Conservation (phyloP, 2,888 invertebrate species). For the Dicyrtoma fusca region DNA sequence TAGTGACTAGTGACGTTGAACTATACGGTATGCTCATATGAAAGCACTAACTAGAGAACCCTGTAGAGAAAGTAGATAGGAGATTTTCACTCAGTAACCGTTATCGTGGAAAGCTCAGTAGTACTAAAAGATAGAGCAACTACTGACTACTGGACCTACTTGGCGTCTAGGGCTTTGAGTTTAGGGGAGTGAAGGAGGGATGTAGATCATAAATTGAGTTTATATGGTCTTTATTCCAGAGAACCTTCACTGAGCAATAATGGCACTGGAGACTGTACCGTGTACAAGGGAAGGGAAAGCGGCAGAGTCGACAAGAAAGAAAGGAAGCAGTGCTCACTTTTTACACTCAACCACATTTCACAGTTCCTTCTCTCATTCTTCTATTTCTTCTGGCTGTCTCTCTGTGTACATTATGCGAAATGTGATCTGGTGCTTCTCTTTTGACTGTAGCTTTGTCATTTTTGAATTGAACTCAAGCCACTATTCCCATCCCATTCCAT, state of each 20-base stretch:
- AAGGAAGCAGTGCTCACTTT: not conserved
- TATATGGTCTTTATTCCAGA: constrained; percentile 33
- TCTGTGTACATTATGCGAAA: too few relatives aligned
- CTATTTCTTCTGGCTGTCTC: not conserved
- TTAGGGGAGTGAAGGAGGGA: constrained; percentile 23
- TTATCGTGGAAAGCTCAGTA: not conserved
- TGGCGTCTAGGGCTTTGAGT: too few relatives aligned
- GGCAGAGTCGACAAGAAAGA: too few relatives aligned
- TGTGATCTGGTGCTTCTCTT: too few relatives aligned
- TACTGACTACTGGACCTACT: too few relatives aligned
- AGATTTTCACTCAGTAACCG: not conserved
- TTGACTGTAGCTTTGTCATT: too few relatives aligned
- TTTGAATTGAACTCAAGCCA: too few relatives aligned
- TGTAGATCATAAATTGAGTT: constrained; percentile 35
- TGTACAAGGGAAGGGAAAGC: too few relatives aligned
- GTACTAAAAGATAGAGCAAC: not conserved
- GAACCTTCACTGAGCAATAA: constrained; percentile 7
- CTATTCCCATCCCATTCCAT: too few relatives aligned
- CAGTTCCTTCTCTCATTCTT: not conserved
- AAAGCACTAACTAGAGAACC: not conserved
- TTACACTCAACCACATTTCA: constrained; percentile 3
- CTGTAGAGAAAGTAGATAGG: not conserved
- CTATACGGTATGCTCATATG: not conserved
- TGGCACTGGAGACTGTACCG: not conserved
- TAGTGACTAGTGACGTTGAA: not conserved